Conservation (phyloP, 2,888 invertebrate species). For the Latrodectus hesperus region DNA sequence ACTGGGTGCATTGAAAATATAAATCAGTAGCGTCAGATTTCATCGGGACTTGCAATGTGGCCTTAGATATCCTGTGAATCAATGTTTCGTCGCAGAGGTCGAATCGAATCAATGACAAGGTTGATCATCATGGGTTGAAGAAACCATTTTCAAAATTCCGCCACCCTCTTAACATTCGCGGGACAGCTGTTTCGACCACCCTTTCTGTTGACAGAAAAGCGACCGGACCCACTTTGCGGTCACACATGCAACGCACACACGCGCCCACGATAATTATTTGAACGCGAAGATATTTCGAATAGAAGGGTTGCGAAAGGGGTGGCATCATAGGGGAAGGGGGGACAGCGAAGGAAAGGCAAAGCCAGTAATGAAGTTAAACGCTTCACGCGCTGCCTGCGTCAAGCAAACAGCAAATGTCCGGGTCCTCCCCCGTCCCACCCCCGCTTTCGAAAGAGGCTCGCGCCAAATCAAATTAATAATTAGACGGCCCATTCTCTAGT, state of each 20-base stretch:
- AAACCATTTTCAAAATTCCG: not conserved
- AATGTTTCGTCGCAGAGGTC: too few relatives aligned
- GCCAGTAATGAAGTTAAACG: slow-evolving; percentile 69
- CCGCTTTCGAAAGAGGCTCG: slow-evolving; percentile 16
- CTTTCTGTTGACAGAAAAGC: slow-evolving; percentile 55
- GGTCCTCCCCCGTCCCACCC: slow-evolving; percentile 12
- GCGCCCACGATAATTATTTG: slow-evolving; percentile 48
- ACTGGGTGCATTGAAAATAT: too few relatives aligned
- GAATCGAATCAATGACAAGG: too few relatives aligned
- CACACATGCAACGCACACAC: slow-evolving; percentile 16
- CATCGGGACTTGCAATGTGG: too few relatives aligned
- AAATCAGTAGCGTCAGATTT: too few relatives aligned
- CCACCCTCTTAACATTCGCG: slow-evolving; percentile 6
- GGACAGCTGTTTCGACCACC: slow-evolving; percentile 54
- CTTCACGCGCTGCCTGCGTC: slow-evolving; percentile 48
- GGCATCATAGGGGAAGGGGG: not conserved
- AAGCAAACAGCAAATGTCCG: slow-evolving; percentile 64
- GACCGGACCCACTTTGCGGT: slow-evolving; percentile 30
- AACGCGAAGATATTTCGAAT: slow-evolving; percentile 14
- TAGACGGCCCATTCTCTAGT: slow-evolving; percentile 67
- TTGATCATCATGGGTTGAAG: too few relatives aligned
- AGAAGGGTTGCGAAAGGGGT: slow-evolving; percentile 1
- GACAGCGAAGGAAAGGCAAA: slow-evolving; percentile 29
- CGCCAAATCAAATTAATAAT: slow-evolving; percentile 69
- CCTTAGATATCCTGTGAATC: too few relatives aligned